These are phyloP conservation scores for Aricia artaxerxes DNA, from an alignment of 2,888 invertebrate species.

Conservation along the genomic window DNA sequence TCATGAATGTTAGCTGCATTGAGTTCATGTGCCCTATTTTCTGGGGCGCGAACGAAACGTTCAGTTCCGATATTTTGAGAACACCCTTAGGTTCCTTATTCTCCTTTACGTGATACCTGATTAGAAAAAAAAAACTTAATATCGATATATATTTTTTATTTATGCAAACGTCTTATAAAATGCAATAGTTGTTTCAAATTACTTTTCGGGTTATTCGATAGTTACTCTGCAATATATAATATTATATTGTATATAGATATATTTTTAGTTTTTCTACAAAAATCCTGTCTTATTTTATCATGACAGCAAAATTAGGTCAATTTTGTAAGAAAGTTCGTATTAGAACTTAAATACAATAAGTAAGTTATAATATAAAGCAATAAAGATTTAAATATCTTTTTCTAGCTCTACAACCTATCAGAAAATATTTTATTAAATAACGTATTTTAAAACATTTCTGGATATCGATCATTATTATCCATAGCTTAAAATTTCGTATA, in stretches of 20 bases:
- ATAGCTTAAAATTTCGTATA: not conserved
- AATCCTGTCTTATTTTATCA: not conserved
- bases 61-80: constrained; percentile 89
- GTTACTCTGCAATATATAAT: not conserved
- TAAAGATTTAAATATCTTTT: not conserved
- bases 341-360: not conserved
- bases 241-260: not conserved
- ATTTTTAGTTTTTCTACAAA: not conserved
- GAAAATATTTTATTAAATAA: not conserved
- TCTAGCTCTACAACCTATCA: not conserved
- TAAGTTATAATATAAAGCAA: not conserved
- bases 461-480: not conserved
- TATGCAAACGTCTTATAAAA: constrained; percentile 22
- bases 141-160: not conserved
- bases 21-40: constrained; percentile 90
- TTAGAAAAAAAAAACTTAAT: constrained; percentile 36
- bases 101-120: constrained; percentile 85
- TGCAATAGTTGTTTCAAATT: not conserved
- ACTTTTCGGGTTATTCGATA: not conserved
- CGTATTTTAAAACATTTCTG: not conserved
- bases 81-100: constrained; percentile 90
- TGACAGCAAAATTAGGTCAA: not conserved
- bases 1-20: constrained; percentile 91
- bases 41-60: constrained; percentile 90
- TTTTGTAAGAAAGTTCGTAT: not conserved